Evolutionary conservation across 2,888 invertebrate species (phyloP), one percentile per base, ranked within the genome.

Genomic region (Keiferia lycopersicella): DNA sequence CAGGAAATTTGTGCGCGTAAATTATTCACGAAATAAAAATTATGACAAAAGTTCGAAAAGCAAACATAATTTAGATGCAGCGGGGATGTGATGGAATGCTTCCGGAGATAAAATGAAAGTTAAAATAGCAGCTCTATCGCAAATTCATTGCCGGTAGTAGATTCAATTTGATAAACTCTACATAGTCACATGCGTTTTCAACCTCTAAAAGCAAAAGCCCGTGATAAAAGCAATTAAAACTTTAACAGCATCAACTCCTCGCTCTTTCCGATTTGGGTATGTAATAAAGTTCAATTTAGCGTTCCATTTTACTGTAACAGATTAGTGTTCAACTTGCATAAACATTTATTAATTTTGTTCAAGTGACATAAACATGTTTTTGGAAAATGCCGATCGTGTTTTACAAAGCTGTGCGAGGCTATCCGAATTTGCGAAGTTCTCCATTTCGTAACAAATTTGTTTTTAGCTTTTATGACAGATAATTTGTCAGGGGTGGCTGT

Each of bases 391-490:
- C 61, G 64, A 63, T 64, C 66, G 65, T 63, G 64, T 62, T 66
- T 65, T 65, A 72, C 71, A 74, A 78, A 78, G 75, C 79, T 76
- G 78, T 77, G 77, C 75, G 74, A 77, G 82, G 81, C 80, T 81
- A 82, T 81, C 77, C 73, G 74, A 76, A 80, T 79, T 78, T 78
- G 81, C 79, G 79, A 86, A 85, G 84, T 87, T 87, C 84, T 81
- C 81, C 81, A 83, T 83, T 86, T 84, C 82, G 75, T 80, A 83
- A 84, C 83, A 87, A 89, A 87, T 88, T 88, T 88, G 86, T 87
- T 87, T 89, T 87, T 84, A 84, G 84, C 84, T 85, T 85, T 86
- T 89, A 88, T 88, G 90, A 88, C 88, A 87, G 86, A 86, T 84
- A 88, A 90, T 91, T 90, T 89, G 88, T 91, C 88, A 88, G 80